These are phyloP conservation scores for Triplophysa bombifrons DNA, from an alignment of 2,797 vertebrate genomes.

Conservation along the genomic window DNA sequence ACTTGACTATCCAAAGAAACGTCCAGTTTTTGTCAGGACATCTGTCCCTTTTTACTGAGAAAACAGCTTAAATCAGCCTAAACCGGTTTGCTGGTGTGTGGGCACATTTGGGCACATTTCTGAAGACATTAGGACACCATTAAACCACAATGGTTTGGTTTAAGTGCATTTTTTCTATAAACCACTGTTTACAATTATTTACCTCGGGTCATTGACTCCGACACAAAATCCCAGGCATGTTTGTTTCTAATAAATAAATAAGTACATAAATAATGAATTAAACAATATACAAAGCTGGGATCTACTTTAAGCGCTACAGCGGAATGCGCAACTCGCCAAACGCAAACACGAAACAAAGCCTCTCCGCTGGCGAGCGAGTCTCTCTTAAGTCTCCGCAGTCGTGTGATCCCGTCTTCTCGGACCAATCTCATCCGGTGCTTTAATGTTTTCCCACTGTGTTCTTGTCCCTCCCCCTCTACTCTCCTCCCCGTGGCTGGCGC, in stretches of 20 bases:
- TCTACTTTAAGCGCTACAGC: not conserved
- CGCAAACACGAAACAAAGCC: conserved; percentile 40
- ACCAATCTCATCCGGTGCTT: conserved; percentile 60
- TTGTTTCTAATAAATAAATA: no score
- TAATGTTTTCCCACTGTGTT: conserved; percentile 44
- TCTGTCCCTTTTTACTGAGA: not conserved
- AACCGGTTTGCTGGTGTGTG: not conserved
- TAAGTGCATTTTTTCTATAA: no score
- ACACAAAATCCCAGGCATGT: no score
- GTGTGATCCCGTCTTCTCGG: conserved; percentile 52
- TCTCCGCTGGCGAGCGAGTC: conserved; percentile 35
- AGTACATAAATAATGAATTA: no score
- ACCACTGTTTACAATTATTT: no score
- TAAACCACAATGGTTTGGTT: not conserved
- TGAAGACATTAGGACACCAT: not conserved
- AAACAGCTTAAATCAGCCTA: not conserved
- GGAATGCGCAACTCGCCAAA: conserved; percentile 50
- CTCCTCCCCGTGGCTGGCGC: conserved; percentile 35
- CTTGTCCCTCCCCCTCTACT: conserved; percentile 44
- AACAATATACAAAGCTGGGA: not conserved
- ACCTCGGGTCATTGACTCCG: no score
- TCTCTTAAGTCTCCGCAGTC: conserved; percentile 47
- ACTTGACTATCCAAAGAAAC: not conserved
- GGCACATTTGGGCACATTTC: not conserved
- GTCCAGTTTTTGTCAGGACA: not conserved